These are phyloP conservation scores for Anableps anableps DNA, from an alignment of 2,797 vertebrate genomes.

Conservation along the genomic window DNA sequence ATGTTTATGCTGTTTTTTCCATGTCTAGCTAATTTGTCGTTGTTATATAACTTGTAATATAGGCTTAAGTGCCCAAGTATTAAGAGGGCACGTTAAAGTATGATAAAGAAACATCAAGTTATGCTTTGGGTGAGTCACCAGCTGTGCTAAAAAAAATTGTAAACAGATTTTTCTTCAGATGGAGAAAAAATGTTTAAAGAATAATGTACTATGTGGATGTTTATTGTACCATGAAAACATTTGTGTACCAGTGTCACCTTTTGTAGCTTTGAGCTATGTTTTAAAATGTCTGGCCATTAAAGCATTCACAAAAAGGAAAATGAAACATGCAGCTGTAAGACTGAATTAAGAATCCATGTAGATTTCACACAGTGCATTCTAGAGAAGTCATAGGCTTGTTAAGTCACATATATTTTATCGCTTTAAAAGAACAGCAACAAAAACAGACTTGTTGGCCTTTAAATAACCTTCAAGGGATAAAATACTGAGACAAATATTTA, in stretches of 20 bases:
- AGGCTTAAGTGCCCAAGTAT: neutral
- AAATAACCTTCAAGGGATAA: too few species aligned
- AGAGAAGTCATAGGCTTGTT: neutral
- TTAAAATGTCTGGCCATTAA: neutral
- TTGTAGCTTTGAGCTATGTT: neutral
- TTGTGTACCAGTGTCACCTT: neutral
- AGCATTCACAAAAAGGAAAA: neutral
- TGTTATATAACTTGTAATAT: neutral
- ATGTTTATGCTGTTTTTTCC: neutral
- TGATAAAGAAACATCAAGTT: neutral
- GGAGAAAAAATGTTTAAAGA: neutral
- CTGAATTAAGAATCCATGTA: neutral
- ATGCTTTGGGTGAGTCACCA: neutral
- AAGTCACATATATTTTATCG: too few species aligned
- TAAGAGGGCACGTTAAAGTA: neutral
- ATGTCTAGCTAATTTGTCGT: neutral
- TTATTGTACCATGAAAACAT: neutral
- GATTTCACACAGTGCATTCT: neutral
- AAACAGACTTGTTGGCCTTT: too few species aligned
- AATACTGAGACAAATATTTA: too few species aligned
- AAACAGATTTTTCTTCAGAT: neutral
- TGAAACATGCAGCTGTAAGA: neutral
- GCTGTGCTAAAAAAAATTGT: neutral
- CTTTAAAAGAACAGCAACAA: too few species aligned
- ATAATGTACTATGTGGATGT: neutral